phyloP scores from a whole-genome alignment of 2,113 vertebrate genomes.

The Grus americana region DNA sequence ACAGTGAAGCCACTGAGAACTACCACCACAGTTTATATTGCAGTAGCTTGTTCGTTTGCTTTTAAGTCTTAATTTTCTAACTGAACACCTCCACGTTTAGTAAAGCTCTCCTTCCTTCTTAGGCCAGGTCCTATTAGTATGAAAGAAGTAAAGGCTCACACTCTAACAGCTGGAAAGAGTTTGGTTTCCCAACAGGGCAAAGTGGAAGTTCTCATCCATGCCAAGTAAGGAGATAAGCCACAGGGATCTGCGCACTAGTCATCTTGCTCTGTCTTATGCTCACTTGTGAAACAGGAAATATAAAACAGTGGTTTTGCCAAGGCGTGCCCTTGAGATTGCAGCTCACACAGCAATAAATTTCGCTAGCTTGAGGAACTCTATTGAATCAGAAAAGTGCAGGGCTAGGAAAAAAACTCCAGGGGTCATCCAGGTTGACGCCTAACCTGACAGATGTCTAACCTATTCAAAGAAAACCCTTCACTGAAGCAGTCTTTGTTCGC shows the following conservation, averaged over 20 bases:
- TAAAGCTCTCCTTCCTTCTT: not conserved
- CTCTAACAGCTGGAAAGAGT: not conserved
- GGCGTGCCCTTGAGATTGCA: not conserved
- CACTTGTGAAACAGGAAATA: not conserved
- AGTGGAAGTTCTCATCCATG: accelerated
- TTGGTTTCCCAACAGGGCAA: not conserved
- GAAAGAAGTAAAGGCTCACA: not conserved
- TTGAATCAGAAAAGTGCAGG: not conserved
- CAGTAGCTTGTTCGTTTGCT: not conserved
- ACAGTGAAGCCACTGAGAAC: not conserved
- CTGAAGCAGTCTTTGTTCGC: not conserved
- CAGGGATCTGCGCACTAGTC: not conserved
- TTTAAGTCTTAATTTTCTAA: not conserved
- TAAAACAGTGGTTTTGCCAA: not conserved
- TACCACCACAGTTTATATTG: not conserved
- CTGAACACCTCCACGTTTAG: not conserved
- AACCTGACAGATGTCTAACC: not conserved
- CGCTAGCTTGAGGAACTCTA: not conserved
- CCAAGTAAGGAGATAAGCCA: not conserved
- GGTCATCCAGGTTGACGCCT: not conserved
- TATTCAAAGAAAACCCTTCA: not conserved
- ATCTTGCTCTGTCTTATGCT: not conserved
- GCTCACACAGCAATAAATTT: not conserved
- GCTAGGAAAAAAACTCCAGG: not conserved
- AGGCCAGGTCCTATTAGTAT: not conserved